Evolutionary conservation across 2,888 invertebrate genomes (phyloP).

Genomic region (Dasypogon diadema): DNA sequence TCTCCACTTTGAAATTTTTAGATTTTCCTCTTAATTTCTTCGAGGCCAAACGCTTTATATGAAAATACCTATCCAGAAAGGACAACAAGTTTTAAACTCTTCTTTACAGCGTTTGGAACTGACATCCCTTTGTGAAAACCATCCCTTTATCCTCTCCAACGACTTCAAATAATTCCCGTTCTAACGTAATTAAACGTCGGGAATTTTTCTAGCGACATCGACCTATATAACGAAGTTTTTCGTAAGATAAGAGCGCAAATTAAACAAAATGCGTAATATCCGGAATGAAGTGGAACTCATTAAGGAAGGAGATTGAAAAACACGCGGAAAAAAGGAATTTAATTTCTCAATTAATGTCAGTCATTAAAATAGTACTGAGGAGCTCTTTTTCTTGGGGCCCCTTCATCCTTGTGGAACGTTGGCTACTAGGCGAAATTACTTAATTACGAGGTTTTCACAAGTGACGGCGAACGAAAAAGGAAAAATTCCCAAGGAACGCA

Average conservation of each 20-base stretch:
- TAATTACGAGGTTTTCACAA: conserved; percentile 24
- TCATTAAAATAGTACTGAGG: conserved; percentile 14
- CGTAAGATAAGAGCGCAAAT: neutral
- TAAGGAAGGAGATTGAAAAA: conserved; percentile 9
- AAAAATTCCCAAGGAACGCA: neutral
- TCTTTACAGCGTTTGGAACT: too few species aligned
- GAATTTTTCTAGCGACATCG: too few species aligned
- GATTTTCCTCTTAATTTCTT: too few species aligned
- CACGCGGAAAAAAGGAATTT: conserved; percentile 20
- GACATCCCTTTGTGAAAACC: too few species aligned
- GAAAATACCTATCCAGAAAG: too few species aligned
- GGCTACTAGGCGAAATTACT: neutral
- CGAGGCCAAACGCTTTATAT: too few species aligned
- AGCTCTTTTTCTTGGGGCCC: neutral
- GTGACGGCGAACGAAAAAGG: neutral
- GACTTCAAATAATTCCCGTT: too few species aligned
- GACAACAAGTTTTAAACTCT: too few species aligned
- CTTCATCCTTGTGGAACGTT: neutral
- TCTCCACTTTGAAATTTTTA: too few species aligned
- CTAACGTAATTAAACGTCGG: too few species aligned
- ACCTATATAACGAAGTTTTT: too few species aligned
- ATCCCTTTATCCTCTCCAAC: too few species aligned
- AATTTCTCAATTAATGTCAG: conserved; percentile 44
- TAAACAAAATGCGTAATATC: conserved; percentile 11
- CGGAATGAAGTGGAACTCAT: neutral